Evolutionary conservation across 1,140 invertebrate genomes (phyloP).

Genomic region (Papilio xuthus): DNA sequence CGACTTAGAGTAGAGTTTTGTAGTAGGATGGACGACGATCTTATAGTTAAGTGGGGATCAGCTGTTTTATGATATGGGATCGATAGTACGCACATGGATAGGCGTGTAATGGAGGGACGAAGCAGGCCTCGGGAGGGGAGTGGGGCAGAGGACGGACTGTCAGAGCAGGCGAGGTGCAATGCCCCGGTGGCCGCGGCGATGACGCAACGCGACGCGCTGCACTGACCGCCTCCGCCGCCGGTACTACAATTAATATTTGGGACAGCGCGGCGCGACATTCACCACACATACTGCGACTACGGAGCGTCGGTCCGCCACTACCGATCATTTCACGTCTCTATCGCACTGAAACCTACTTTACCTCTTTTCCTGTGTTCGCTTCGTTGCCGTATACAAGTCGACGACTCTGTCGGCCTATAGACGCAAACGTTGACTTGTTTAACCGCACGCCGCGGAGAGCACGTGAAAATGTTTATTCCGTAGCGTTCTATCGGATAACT

Average conservation of each 20-base stretch:
- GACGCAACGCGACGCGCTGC: conserved; percentile 75
- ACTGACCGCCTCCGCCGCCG: conserved; percentile 65
- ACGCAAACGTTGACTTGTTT: conserved; percentile 26
- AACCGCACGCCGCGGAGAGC: conserved; percentile 21
- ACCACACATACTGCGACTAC: conserved; percentile 61
- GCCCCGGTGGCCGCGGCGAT: conserved; percentile 71
- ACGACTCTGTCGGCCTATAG: neutral
- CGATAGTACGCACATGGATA: conserved; percentile 62
- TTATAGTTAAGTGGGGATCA: conserved; percentile 64
- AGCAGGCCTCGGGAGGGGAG: conserved; percentile 48
- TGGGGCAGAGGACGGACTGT: conserved; percentile 56
- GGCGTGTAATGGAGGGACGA: conserved; percentile 49
- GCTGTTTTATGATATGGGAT: conserved; percentile 71
- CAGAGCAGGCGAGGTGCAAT: conserved; percentile 67
- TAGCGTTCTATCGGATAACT: conserved; percentile 53
- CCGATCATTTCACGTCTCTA: conserved; percentile 53
- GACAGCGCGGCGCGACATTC: conserved; percentile 71
- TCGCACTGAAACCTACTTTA: conserved; percentile 44
- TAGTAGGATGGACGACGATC: conserved; percentile 44
- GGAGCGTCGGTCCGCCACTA: conserved; percentile 54
- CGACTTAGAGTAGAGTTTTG: neutral
- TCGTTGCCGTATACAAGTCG: neutral
- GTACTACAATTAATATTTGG: conserved; percentile 69
- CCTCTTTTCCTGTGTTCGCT: conserved; percentile 33
- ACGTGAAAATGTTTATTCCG: conserved; percentile 54